Evolutionary conservation across 2,113 vertebrate genomes (phyloP).

Genomic region (Scortum barcoo): DNA sequence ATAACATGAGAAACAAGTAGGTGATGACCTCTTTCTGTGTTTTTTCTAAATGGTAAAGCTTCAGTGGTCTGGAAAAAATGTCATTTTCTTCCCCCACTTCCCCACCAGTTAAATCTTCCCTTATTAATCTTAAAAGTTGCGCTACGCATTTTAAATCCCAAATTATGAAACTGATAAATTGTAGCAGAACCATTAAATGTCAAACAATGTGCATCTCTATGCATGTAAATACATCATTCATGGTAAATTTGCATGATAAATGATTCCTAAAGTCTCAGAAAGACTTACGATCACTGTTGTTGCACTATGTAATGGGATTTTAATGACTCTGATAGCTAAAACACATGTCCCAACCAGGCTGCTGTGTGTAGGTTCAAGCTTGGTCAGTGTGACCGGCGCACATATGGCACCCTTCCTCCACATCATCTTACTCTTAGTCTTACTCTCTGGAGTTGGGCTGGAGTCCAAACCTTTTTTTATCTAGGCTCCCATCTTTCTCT

Average conservation of each 20-base stretch:
- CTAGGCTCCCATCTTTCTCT: neutral
- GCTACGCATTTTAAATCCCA: conserved; percentile 5
- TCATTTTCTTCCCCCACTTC: conserved; percentile 31
- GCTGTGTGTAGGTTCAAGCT: conserved; percentile 55
- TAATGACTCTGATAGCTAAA: conserved; percentile 79
- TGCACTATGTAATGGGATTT: conserved; percentile 76
- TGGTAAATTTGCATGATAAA: conserved; percentile 70
- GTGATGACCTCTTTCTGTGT: conserved; percentile 20
- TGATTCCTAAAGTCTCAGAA: conserved; percentile 51
- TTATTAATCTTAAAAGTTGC: conserved; percentile 31
- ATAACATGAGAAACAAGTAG: conserved; percentile 54
- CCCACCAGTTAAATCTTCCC: conserved; percentile 1
- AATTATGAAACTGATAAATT: conserved; percentile 55
- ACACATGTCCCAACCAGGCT: conserved; percentile 74
- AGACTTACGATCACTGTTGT: conserved; percentile 70
- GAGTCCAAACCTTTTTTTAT: conserved; percentile 44
- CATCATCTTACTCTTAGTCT: conserved; percentile 32
- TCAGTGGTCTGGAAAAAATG: conserved; percentile 41
- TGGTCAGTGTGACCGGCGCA: conserved; percentile 54
- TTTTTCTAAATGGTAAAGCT: conserved; percentile 16
- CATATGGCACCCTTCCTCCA: conserved; percentile 59
- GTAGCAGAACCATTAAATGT: conserved; percentile 57
- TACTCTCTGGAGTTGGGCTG: conserved; percentile 22
- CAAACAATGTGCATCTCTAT: conserved; percentile 53
- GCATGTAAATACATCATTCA: conserved; percentile 68